Base-by-base conservation (phyloP, 2,113 vertebrate genomes). In the Origma solitaria region DNA sequence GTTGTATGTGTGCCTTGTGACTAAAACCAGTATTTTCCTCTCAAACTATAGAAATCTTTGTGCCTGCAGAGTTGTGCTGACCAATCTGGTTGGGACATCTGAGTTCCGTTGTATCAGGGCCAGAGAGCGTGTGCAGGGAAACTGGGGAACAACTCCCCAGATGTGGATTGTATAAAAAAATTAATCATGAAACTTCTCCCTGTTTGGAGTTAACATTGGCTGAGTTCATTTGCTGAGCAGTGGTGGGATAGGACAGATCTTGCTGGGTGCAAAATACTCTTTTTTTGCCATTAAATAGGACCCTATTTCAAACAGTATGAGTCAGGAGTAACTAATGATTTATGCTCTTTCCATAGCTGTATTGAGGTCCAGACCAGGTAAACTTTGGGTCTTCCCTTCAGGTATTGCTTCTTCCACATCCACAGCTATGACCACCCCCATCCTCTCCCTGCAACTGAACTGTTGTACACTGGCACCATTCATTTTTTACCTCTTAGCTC, bases 371-470 rank as follows among this genome's bases (percentile, higher is more conserved):
- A 82, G n/a, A 51, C 8, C 8, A 57, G 30, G 4, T 50, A 60
- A 82, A 65, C 14, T 61, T 78, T 35, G 65, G 11, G 13, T 62
- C 5, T 23, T 23, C 69, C 31, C 27, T 77, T 81, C n/a, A 64
- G 33, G 16, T 6, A 27, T 37, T 64, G 15, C 12, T 64, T 73
- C 18, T 65, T 73, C 35, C 13, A 65, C 7, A 7, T 49, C 58
- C 38, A 35, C 13, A 62, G 11, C 38, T 31, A 47, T 31, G 30
- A 80, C 16, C 17, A 51, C 4, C 12, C 20, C 4, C 18, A 40
- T 62, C 12, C 18, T 51, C 6, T 15, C 13, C 10, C 8, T 3
- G 2, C 7, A 35, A 2, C 1, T 25, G 20, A 73, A 24, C 21
- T 38, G 33, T 8, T 53, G 23, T 18, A 12, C 10, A 5, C 6